Conservation (phyloP, 1,140 invertebrate genomes). For the Halictus rubicundus region DNA sequence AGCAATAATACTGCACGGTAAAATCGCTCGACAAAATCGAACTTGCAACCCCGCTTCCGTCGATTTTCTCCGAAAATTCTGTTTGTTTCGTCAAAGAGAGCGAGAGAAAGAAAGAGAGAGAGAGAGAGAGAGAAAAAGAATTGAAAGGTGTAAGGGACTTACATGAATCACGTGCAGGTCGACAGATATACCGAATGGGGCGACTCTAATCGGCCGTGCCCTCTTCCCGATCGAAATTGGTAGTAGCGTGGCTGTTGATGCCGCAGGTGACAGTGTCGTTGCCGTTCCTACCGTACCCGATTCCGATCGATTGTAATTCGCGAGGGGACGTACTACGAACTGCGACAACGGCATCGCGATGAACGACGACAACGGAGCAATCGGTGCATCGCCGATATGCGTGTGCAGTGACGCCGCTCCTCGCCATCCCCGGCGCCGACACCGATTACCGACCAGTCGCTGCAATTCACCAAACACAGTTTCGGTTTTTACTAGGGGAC, state of each 20-base stretch:
- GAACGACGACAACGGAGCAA: constrained; percentile 28
- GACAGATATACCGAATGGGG: constrained; percentile 33
- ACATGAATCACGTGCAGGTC: constrained; percentile 54
- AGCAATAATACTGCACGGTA: too few relatives aligned
- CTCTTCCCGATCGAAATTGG: constrained; percentile 48
- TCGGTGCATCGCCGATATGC: constrained; percentile 37
- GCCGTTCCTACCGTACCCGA: constrained; percentile 47
- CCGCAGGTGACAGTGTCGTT: constrained; percentile 40
- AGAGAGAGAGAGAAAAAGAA: neutral
- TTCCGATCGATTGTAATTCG: constrained; percentile 51
- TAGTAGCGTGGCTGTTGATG: constrained; percentile 36
- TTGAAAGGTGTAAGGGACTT: constrained; percentile 23
- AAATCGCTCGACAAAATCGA: too few relatives aligned
- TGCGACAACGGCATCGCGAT: constrained; percentile 48
- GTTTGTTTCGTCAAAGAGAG: too few relatives aligned
- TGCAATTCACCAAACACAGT: constrained; percentile 32
- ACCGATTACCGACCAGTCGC: constrained; percentile 16
- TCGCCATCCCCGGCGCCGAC: constrained; percentile 47
- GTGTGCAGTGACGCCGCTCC: constrained; percentile 31
- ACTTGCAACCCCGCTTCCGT: too few relatives aligned
- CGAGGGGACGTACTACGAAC: constrained; percentile 41
- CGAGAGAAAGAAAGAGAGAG: too few relatives aligned
- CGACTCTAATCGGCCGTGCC: constrained; percentile 54
- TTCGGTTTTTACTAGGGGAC: neutral
- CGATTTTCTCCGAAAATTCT: too few relatives aligned